Percentiles rank a stretch among this genome's conserved stretches.
These are phyloP conservation scores for Embidobia sp. DNA, from an alignment of 2,888 invertebrate genomes.

Conservation along the genomic window DNA sequence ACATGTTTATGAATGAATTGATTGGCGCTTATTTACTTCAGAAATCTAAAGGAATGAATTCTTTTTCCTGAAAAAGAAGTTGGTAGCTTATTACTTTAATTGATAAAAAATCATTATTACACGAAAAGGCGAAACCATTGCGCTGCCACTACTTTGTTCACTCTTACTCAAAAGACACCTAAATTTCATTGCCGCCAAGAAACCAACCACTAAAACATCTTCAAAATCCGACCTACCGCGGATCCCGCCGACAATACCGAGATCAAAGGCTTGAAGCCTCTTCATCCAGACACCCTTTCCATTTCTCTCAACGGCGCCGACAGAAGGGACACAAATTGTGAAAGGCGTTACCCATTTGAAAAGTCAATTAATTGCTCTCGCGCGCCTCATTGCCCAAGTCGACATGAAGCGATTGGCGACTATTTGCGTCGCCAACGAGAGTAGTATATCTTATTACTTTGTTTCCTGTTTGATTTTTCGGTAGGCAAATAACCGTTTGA, in stretches of 20 bases:
- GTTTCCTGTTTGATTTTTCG: conserved; percentile 34
- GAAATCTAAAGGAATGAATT: too few species aligned
- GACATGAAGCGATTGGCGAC: conserved; percentile 41
- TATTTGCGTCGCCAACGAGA: conserved; percentile 42
- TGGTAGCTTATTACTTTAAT: too few species aligned
- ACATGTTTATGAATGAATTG: too few species aligned
- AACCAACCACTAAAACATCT: conserved; percentile 18
- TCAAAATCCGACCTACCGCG: conserved; percentile 11
- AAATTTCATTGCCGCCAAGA: conserved; percentile 1
- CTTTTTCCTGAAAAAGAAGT: too few species aligned
- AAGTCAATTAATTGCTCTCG: conserved; percentile 51
- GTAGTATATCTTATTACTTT: conserved; percentile 43
- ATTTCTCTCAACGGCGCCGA: conserved; percentile 9
- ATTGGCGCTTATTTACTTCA: too few species aligned
- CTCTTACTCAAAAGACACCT: conserved; percentile 2
- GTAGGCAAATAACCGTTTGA: conserved; percentile 44
- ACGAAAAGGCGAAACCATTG: too few species aligned
- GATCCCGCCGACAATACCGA: conserved; percentile 10
- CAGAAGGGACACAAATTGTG: conserved; percentile 48
- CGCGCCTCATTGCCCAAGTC: conserved; percentile 31
- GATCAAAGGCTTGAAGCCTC: conserved; percentile 26
- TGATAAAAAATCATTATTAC: too few species aligned
- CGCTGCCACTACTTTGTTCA: background rate
- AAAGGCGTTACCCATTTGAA: conserved; percentile 40
- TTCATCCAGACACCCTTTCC: conserved; percentile 24